Evolutionary conservation across 1,140 invertebrate species (phyloP).

Genomic region (Camponotus vicinus): DNA sequence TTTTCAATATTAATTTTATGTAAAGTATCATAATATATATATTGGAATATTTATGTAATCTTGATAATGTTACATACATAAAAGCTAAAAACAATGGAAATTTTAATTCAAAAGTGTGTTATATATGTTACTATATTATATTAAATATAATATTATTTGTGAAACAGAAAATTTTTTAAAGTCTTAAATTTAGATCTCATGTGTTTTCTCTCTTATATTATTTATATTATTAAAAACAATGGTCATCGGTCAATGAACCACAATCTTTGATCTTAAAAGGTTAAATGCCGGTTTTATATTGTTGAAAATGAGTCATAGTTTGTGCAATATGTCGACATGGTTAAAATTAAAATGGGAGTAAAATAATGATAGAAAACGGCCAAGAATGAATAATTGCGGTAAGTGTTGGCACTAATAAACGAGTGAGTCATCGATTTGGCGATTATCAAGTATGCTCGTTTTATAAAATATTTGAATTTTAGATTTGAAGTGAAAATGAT

Average conservation of each 20-base stretch:
- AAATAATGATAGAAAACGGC: slow-evolving; percentile 29
- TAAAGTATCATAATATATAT: neutral
- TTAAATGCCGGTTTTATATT: neutral
- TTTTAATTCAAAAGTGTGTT: neutral
- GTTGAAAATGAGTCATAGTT: slow-evolving; percentile 22
- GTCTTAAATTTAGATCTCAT: neutral
- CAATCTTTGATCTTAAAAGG: neutral
- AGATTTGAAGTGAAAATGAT: neutral
- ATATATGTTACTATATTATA: neutral
- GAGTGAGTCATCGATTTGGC: slow-evolving; percentile 26
- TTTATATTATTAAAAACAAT: slow-evolving; percentile 1
- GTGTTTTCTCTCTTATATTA: neutral
- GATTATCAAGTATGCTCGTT: slow-evolving; percentile 15
- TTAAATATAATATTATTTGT: neutral
- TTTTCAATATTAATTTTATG: neutral
- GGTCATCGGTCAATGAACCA: neutral
- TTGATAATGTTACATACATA: neutral
- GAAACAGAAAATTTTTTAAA: neutral
- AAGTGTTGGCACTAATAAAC: slow-evolving; percentile 32
- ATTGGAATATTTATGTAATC: neutral
- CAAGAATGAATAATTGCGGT: slow-evolving; percentile 33
- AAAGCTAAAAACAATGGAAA: neutral
- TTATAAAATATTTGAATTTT: slow-evolving; percentile 21
- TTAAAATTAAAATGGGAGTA: slow-evolving; percentile 32
- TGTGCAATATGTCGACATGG: slow-evolving; percentile 15